Evolutionary conservation across 2,888 invertebrate genomes (phyloP).

Genomic region (Sarcophaga rosellei): DNA sequence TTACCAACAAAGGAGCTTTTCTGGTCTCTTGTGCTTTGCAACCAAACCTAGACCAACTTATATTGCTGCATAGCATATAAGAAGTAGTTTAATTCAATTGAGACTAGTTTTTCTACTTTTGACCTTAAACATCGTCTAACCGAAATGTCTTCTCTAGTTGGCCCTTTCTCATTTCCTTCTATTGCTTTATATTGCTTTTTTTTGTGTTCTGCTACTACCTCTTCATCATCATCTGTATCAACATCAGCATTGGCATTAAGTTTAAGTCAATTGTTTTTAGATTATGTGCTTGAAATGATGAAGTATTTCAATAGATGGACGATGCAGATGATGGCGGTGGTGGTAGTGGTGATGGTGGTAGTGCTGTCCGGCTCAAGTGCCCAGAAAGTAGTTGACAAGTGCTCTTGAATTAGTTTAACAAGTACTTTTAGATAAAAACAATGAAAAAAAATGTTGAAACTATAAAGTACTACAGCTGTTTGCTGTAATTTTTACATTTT

Average conservation of each 20-base stretch:
- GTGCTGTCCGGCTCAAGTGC: conserved; percentile 49
- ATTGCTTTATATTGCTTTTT: background rate
- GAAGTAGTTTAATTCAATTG: no score
- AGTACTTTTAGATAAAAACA: conserved; percentile 20
- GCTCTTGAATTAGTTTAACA: conserved; percentile 54
- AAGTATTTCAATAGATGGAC: background rate
- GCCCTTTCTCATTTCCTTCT: background rate
- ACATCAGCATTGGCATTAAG: conserved; percentile 8
- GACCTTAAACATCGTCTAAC: background rate
- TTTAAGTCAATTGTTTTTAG: conserved; percentile 62
- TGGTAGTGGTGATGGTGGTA: background rate
- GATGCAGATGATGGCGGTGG: background rate
- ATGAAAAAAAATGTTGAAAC: background rate
- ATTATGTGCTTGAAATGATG: conserved; percentile 55
- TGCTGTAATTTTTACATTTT: background rate
- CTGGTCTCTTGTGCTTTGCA: no score
- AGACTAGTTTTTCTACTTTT: background rate
- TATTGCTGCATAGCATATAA: no score
- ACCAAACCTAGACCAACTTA: no score
- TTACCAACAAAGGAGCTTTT: no score
- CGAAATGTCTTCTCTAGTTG: background rate
- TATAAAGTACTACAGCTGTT: background rate
- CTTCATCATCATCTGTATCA: background rate
- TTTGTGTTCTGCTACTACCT: background rate
- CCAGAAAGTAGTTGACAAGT: conserved; percentile 57